phyloP scores from a whole-genome alignment of 2,888 invertebrate genomes.

The Acronicta psi region DNA sequence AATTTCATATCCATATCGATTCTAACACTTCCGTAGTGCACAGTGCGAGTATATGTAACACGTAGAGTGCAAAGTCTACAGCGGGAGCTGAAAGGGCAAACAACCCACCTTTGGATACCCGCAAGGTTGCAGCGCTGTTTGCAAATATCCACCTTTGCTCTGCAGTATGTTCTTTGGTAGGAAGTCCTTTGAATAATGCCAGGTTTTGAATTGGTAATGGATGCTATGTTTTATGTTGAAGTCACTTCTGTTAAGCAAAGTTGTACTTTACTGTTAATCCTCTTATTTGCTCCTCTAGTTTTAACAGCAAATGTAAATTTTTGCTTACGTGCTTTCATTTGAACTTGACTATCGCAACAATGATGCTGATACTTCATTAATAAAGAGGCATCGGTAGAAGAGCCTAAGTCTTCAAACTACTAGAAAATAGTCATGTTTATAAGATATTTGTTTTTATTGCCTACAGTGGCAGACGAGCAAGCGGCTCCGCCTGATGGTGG shows the following conservation, averaged over 20 bases:
- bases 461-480: too few relatives aligned
- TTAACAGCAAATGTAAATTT: too few relatives aligned
- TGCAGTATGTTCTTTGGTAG: conserved; percentile 15
- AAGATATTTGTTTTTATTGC: too few relatives aligned
- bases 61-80: conserved; percentile 51
- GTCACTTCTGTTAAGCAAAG: neutral
- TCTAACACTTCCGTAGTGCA: conserved; percentile 43
- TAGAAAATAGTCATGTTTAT: too few relatives aligned
- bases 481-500: too few relatives aligned
- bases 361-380: too few relatives aligned
- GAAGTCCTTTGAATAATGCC: conserved; percentile 24
- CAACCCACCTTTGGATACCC: conserved; percentile 44
- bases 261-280: too few relatives aligned
- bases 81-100: conserved; percentile 37
- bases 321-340: too few relatives aligned
- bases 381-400: too few relatives aligned
- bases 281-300: too few relatives aligned
- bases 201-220: conserved; percentile 20
- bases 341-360: too few relatives aligned
- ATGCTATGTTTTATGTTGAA: conserved; percentile 2
- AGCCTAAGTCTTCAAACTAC: too few relatives aligned
- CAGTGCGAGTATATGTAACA: conserved; percentile 42
- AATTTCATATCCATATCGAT: conserved; percentile 32
- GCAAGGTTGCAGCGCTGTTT: conserved; percentile 44
- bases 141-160: conserved; percentile 30